A percentile compares a stretch with the other conserved stretches of the same genome.
phyloP scores from a whole-genome alignment of 2,797 vertebrate species.

The Periparus ater region DNA sequence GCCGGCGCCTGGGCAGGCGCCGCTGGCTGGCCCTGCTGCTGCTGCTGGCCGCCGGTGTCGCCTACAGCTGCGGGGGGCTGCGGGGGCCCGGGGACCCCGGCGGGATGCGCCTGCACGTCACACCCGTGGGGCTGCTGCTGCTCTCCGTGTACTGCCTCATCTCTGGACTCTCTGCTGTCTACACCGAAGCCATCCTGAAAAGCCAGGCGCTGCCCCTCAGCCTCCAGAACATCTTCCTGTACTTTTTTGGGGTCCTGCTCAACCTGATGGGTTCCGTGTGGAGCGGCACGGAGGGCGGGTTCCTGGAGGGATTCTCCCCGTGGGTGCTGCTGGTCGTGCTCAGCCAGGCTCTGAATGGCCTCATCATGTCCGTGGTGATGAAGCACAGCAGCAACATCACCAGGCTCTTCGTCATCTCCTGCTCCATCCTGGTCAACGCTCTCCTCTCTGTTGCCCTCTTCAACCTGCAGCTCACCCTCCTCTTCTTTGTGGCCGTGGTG shows the following conservation, averaged over 20 bases:
- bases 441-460: conserved; percentile 85
- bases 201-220: conserved; percentile 87
- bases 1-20: conserved; percentile 72
- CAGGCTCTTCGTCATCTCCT: conserved; percentile 92
- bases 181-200: conserved; percentile 90
- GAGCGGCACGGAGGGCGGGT: conserved; percentile 60
- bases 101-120: conserved; percentile 76
- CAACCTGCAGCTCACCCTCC: conserved; percentile 85
- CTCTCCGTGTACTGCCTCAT: conserved; percentile 85
- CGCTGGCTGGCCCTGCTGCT: conserved; percentile 86
- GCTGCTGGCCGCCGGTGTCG: conserved; percentile 82
- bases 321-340: conserved; percentile 82
- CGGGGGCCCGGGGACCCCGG: not conserved
- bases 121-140: conserved; percentile 83
- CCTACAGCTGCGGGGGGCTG: conserved; percentile 86
- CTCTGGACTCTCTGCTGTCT: conserved; percentile 90
- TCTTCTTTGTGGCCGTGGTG: conserved; percentile 82
- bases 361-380: conserved; percentile 93
- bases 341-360: conserved; percentile 89
- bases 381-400: conserved; percentile 95
- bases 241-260: conserved; percentile 87
- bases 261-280: conserved; percentile 80
- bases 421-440: conserved; percentile 90
- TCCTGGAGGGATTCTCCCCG: conserved; percentile 86
- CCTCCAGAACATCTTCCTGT: conserved; percentile 93